Evolutionary conservation across 92 coral and sea anemone species (phyloP), one percentile per base, ranked within the genome.

Genomic region (Zoanthus sociatus): DNA sequence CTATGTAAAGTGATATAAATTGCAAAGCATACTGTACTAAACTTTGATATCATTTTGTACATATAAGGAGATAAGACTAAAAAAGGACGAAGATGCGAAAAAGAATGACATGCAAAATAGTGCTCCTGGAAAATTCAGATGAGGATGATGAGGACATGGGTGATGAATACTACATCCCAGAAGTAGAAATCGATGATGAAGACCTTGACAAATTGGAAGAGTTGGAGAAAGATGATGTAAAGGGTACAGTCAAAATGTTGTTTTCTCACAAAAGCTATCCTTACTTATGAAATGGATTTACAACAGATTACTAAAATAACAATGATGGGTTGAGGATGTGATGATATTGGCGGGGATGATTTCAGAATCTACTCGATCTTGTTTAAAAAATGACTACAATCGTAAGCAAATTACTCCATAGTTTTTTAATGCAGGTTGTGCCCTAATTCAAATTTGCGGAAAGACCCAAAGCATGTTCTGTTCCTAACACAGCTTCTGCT

Each of bases 111-210:
- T 13, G 17, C 73, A 68, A 11, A 26, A 13, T 68, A 13, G 73
- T 68, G 9, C 46, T 68, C 46, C 73, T 68, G 73, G 73, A 69
- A 69, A 42, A 69, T 42, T 69, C 73, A 69, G 73, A 69, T 69
- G 73, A 68, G 15, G 73, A 69, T 66, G 71, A 66, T 69, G 73
- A 69, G 73, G 73, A 69, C 73, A 69, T 69, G 73, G 73, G 13
- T 26, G 73, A 69, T 69, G 73, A 69, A 69, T 26, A 69, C 73
- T 26, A 69, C 73, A 69, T 69, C 73, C 73, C 45, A 69, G 73
- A 69, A 26, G 4, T 11, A 69, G 73, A 26, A 69, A 69, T 69
- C 5, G 44, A 69, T 13, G 73, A 69, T 32, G 73, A 69, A 32
- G 73, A 69, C 45, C 17, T 32, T 9, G 73, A 69, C 4, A 44